These are phyloP conservation scores for Gerris buenoi DNA, from an alignment of 1,140 invertebrate genomes.

Conservation along the genomic window DNA sequence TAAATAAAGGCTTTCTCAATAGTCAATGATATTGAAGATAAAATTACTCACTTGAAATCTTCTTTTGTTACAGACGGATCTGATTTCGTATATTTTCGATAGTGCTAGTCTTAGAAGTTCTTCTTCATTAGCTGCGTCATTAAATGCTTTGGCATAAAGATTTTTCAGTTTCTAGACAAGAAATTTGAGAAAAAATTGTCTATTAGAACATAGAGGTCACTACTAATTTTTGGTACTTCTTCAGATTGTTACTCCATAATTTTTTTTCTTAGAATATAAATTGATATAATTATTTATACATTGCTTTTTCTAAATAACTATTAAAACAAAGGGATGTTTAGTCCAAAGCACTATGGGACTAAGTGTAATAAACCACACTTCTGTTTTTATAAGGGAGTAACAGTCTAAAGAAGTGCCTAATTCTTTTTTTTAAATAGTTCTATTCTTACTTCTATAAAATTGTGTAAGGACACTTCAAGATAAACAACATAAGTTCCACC, in stretches of 20 bases:
- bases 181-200: conserved; percentile 23
- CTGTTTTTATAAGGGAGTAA: neutral
- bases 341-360: neutral
- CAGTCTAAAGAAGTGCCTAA: no score
- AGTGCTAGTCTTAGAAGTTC: conserved; percentile 65
- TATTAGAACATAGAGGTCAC: neutral
- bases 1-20: no score
- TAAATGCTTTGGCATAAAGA: conserved; percentile 61
- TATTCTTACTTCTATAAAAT: neutral
- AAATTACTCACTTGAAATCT: conserved; percentile 73
- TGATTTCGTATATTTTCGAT: conserved; percentile 78
- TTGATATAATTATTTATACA: no score
- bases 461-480: neutral
- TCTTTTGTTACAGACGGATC: conserved; percentile 72
- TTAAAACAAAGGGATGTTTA: no score
- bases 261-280: no score
- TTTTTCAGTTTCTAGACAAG: conserved; percentile 59
- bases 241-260: no score
- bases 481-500: neutral
- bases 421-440: neutral
- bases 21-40: no score
- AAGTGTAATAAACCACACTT: neutral
- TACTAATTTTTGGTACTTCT: conserved; percentile 1
- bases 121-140: conserved; percentile 72
- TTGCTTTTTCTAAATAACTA: no score